A percentile compares a stretch with the other conserved stretches of the same genome.
phyloP scores from a whole-genome alignment of 2,888 invertebrate genomes.

The Drosophila acutilabella region DNA sequence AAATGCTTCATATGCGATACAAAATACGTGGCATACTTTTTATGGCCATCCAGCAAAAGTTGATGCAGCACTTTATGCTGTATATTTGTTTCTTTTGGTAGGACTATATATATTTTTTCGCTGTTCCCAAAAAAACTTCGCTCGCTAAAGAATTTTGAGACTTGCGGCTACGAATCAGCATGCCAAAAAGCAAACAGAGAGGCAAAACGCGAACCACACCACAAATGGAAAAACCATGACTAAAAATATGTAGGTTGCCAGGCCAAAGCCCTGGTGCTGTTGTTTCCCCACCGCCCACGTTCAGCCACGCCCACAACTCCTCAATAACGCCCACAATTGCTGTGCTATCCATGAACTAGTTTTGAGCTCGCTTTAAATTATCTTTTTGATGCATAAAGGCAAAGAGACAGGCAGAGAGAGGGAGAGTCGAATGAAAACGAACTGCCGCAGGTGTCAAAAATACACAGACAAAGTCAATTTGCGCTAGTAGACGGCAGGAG shows the following conservation, averaged over 20 bases:
- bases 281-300: slow-evolving; percentile 3
- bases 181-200: slow-evolving; percentile 69
- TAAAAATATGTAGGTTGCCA: slow-evolving; percentile 73
- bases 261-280: slow-evolving; percentile 15
- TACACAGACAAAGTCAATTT: slow-evolving; percentile 80
- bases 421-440: slow-evolving; percentile 49
- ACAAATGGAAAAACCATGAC: slow-evolving; percentile 40
- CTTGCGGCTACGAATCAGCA: slow-evolving; percentile 76
- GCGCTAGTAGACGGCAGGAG: slow-evolving; percentile 62
- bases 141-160: slow-evolving; percentile 69
- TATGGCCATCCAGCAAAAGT: slow-evolving; percentile 32
- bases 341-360: slow-evolving; percentile 72
- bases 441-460: slow-evolving; percentile 80
- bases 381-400: slow-evolving; percentile 74
- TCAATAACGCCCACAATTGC: slow-evolving; percentile 10
- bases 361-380: slow-evolving; percentile 73
- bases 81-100: slow-evolving; percentile 1
- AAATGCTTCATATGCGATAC: slow-evolving; percentile 46
- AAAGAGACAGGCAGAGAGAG: slow-evolving; percentile 1
- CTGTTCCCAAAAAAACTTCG: slow-evolving; percentile 32
- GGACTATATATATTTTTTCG: slow-evolving; percentile 11
- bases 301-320: slow-evolving; percentile 11
- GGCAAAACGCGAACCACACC: slow-evolving; percentile 50
- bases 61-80: slow-evolving; percentile 10
- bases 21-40: slow-evolving; percentile 71